Percentiles rank a stretch among this genome's conserved stretches.
These are phyloP conservation scores for Pseudomyrmex gracilis DNA, from an alignment of 1,140 invertebrate species.

Conservation along the genomic window DNA sequence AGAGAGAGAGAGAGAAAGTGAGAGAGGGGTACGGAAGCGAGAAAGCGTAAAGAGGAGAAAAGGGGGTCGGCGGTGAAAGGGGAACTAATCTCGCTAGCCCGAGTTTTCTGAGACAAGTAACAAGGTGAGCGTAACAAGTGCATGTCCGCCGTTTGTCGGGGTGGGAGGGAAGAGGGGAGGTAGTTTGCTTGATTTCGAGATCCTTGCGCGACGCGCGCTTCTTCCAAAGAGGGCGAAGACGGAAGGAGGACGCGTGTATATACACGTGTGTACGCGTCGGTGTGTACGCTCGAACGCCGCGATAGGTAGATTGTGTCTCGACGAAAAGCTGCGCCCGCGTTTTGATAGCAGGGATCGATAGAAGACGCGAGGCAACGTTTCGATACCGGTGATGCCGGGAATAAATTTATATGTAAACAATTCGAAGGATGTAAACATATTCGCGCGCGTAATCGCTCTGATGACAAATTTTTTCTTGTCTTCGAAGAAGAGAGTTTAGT, in stretches of 20 bases:
- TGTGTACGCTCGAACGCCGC: not conserved
- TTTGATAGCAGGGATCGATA: slow-evolving; percentile 39
- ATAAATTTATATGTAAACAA: too few species aligned
- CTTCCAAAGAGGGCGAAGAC: not conserved
- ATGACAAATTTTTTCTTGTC: too few species aligned
- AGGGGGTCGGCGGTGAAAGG: not conserved
- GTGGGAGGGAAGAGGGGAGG: too few species aligned
- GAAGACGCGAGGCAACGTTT: not conserved
- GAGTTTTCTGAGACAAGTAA: slow-evolving; percentile 65
- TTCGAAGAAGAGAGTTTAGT: too few species aligned
- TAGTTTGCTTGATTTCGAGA: slow-evolving; percentile 68
- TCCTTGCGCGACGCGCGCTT: slow-evolving; percentile 31
- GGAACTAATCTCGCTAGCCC: slow-evolving; percentile 51
- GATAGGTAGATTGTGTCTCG: slow-evolving; percentile 28
- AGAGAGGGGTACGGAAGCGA: not conserved
- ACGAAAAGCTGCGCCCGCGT: slow-evolving; percentile 12
- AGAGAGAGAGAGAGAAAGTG: not conserved
- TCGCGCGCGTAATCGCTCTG: too few species aligned
- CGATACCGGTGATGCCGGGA: too few species aligned
- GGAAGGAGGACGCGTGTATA: not conserved
- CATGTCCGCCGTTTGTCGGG: slow-evolving; percentile 39
- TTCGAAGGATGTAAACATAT: too few species aligned
- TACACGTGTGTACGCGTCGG: too few species aligned
- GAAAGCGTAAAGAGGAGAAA: not conserved
- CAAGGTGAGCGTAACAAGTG: slow-evolving; percentile 67